These are phyloP conservation scores for Microplitis manilae DNA, from an alignment of 2,888 invertebrate species.

Conservation along the genomic window DNA sequence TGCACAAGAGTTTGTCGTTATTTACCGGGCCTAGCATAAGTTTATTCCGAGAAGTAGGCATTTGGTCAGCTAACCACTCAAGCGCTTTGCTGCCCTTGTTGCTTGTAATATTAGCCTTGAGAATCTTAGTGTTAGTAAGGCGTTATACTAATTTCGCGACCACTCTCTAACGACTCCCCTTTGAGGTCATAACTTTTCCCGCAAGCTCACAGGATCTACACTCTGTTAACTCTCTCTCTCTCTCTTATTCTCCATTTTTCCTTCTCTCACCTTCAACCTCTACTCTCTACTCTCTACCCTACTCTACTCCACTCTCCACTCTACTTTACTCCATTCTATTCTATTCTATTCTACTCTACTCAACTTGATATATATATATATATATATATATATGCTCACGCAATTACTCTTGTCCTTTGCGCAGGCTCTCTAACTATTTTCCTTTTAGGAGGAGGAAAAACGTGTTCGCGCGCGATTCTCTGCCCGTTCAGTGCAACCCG, in stretches of 20 bases:
- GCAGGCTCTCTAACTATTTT: constrained; percentile 29
- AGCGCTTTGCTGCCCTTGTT: background rate
- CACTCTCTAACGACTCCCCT: constrained; percentile 66
- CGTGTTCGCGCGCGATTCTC: constrained; percentile 47
- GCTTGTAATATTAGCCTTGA: constrained; percentile 7
- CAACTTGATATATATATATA: too few relatives aligned
- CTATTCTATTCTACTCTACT: background rate
- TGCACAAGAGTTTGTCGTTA: background rate
- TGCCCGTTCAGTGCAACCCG: constrained; percentile 65
- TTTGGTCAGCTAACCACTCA: background rate
- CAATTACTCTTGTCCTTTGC: constrained; percentile 6
- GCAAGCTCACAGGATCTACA: constrained; percentile 31
- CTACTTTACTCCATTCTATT: background rate
- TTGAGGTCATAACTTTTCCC: constrained; percentile 67
- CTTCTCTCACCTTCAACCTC: background rate
- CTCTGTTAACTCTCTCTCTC: background rate
- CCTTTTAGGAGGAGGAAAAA: constrained; percentile 48
- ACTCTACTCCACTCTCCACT: constrained; percentile 14
- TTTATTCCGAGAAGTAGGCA: background rate
- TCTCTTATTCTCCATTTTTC: background rate
- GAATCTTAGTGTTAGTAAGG: constrained; percentile 9
- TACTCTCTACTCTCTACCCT: constrained; percentile 15
- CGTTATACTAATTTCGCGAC: constrained; percentile 66
- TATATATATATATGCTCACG: too few relatives aligned
- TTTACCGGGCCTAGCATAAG: too few relatives aligned